Percentiles rank a stretch among this genome's conserved stretches.
These are phyloP conservation scores for Lithophane socia DNA, from an alignment of 2,888 invertebrate genomes.

Conservation along the genomic window DNA sequence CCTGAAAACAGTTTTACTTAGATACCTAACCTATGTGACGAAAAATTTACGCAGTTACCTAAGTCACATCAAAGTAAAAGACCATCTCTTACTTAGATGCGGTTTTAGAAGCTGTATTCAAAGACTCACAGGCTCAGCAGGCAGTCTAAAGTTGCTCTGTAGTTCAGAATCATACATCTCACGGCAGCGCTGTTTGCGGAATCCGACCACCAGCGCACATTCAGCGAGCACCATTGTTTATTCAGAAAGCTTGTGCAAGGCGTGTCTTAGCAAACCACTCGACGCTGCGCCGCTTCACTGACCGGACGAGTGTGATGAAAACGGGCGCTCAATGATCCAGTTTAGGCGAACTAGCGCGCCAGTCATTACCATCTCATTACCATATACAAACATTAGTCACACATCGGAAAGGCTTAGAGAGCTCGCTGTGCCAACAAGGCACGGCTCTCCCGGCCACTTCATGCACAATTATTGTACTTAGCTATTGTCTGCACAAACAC, in stretches of 20 bases:
- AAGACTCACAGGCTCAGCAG: constrained; percentile 21
- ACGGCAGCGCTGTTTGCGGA: constrained; percentile 62
- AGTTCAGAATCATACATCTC: constrained; percentile 64
- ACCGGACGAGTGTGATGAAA: constrained; percentile 76
- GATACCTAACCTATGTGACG: background rate
- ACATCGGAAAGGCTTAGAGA: constrained; percentile 86
- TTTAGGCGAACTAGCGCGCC: constrained; percentile 80
- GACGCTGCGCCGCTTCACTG: constrained; percentile 77
- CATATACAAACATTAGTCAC: constrained; percentile 89
- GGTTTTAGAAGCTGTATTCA: constrained; percentile 27
- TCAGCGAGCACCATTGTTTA: constrained; percentile 78
- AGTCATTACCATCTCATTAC: constrained; percentile 88
- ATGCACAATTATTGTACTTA: constrained; percentile 89
- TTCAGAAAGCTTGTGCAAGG: constrained; percentile 83
- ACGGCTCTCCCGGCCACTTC: constrained; percentile 79
- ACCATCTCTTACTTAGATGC: constrained; percentile 19
- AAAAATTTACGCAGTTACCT: background rate
- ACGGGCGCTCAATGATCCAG: constrained; percentile 85
- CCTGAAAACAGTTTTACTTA: background rate
- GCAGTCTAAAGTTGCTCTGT: constrained; percentile 33
- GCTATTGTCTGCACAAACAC: constrained; percentile 87
- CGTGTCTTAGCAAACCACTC: constrained; percentile 75
- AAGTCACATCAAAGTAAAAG: background rate
- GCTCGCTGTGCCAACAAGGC: constrained; percentile 84
- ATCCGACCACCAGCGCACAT: constrained; percentile 63